Evolutionary conservation across 2,113 vertebrate species (phyloP), one percentile per base, ranked within the genome.

Genomic region (Marmota flaviventris): DNA sequence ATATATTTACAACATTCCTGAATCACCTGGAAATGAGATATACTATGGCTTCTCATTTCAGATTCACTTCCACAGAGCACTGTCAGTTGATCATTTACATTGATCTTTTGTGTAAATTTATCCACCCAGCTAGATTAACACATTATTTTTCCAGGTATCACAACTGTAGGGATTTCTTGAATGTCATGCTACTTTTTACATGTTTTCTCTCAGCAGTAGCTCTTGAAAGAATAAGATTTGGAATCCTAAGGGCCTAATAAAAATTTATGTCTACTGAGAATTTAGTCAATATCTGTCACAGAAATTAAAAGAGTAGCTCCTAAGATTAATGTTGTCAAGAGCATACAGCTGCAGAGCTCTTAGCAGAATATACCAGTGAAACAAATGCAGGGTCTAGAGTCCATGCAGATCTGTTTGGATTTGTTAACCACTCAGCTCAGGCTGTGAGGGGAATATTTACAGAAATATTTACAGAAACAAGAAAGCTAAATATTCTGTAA

Each of bases 391-490:
- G 6, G 29, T 29, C 25, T 76, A 88, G 39, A 92, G 37, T 93
- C 94, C 22, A 93, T 70, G 32, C 5, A 89, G 83, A 89, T 82
- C 8, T 34, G 27, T 56, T 88, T 85, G 29, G 22, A 53, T 84
- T 42, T 37, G 24, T 63, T 51, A 90, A 18, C 25, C 37, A 85
- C n/a, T 73, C 45, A 29, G 16, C 10, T 78, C 32, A 70, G 34
- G 4, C 58, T 70, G 34, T 92, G 29, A 95, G 58, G 32, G 67
- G 45, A 58, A 73, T 88, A 93, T 73, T 91, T 95, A 75, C 27
- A 93, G 69, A 95, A 56, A 73, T 88, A 93, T 73, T 91, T 95
- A 78, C 27, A 93, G 69, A 95, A 86, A 63, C 61, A 78, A 93
- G 42, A 89, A 91, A 53, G 83, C 27, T 63, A 83, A 96, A 77